Evolutionary conservation across 2,888 invertebrate genomes (phyloP), one percentile per base, ranked within the genome.

Genomic region (Drosophila meridionalis): DNA sequence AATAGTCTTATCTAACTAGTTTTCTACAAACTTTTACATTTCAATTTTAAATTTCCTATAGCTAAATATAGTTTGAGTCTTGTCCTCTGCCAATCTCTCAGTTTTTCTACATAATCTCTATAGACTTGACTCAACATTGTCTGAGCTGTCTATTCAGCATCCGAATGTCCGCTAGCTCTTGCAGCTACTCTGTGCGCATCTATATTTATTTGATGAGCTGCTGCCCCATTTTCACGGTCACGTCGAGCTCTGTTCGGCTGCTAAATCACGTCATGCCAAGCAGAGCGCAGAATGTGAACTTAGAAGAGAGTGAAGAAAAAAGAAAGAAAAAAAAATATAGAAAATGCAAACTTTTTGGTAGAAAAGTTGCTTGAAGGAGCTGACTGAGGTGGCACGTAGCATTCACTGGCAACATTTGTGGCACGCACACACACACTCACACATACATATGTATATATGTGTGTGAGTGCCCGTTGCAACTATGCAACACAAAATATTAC

Each of bases 401-500:
- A 69, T 42, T 75, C 42, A 36, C 58, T 66, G 64, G 76, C 73
- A 85, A 73, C 78, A 86, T 83, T 85, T 75, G 75, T 77, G 69
- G 69, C 69, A 55, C 38, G 14, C 8, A 38, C 4, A 50, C 14
- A 48, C 7, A 30, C 0, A 45, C 26, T 28, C 2, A 26, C 12
- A 28, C 3, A 28, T 6, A 47, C 3, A 47, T 28, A 2, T 6
- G 1, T 28, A 1, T 26, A 1, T 47, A 0, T 45, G 1, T 26
- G 2, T 11, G 7, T 28, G 38, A 6, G 60, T 26, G 28, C 7
- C 11, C 38, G 47, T 58, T 62, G 73, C 77, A 77, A 77, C 76
- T 65, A 76, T 84, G 88, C 73, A 76, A 72, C 69, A 71, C 70
- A 77, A 82, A 83, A 88, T 80, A 80, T 83, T 72, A 70, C 83